phyloP scores from a whole-genome alignment of 1,140 invertebrate genomes.

The Ditylenchus dipsaci region DNA sequence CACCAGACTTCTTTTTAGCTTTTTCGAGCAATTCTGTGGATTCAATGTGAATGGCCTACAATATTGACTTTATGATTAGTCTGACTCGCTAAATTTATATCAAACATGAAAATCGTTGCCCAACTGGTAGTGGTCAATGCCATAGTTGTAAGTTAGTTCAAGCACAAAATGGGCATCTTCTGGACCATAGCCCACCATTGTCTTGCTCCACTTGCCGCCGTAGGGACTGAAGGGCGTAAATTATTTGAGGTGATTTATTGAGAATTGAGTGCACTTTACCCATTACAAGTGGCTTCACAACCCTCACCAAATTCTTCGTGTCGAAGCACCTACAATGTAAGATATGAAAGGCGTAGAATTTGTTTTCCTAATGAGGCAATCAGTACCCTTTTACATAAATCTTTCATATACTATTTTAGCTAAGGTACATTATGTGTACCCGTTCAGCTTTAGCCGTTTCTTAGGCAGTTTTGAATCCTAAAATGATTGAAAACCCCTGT shows the following conservation, averaged over 20 bases:
- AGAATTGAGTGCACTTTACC: conserved; percentile 63
- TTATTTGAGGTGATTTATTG: conserved; percentile 5
- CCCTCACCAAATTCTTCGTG: conserved; percentile 95
- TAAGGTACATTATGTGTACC: too few relatives aligned
- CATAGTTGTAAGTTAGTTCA: conserved; percentile 96
- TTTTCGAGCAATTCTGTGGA: conserved; percentile 70
- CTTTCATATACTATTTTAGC: too few relatives aligned
- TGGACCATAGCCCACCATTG: conserved; percentile 94
- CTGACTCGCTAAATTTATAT: too few relatives aligned
- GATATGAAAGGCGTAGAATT: too few relatives aligned
- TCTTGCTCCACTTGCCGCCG: conserved; percentile 95
- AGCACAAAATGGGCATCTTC: conserved; percentile 92
- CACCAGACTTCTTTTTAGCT: conserved; percentile 10
- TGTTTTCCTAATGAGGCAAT: too few relatives aligned
- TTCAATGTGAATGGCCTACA: conserved; percentile 70
- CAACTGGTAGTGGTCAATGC: conserved; percentile 75
- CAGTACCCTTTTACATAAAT: too few relatives aligned
- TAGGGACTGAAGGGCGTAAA: conserved; percentile 80
- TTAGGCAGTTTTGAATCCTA: too few relatives aligned
- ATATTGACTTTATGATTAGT: conserved; percentile 19
- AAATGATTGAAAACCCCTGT: too few relatives aligned
- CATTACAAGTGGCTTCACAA: conserved; percentile 91
- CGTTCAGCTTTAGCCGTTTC: too few relatives aligned
- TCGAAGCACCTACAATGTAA: conserved; percentile 68
- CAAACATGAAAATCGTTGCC: conserved; percentile 84